These are phyloP conservation scores for Crotalus helleri DNA, from an alignment of 2,113 vertebrate species.

Conservation along the genomic window DNA sequence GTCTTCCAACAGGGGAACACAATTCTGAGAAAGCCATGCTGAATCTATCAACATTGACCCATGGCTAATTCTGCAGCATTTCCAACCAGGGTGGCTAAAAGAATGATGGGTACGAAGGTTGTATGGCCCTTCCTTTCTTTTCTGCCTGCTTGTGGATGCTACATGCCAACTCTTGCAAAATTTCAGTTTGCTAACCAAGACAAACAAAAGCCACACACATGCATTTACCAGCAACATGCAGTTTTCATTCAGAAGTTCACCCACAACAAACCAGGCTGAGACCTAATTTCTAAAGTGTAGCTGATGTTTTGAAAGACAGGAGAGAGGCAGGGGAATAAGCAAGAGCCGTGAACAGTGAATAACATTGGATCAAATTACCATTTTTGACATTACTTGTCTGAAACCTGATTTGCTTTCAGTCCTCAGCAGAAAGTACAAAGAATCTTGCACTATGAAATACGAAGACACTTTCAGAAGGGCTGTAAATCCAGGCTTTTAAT, in stretches of 20 bases:
- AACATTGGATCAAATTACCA: background rate
- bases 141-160: background rate
- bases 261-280: background rate
- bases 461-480: background rate
- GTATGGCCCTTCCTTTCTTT: background rate
- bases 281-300: slow-evolving; percentile 18
- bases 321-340: background rate
- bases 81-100: background rate
- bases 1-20: background rate
- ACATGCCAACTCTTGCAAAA: background rate
- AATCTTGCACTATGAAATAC: background rate
- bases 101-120: background rate
- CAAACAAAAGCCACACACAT: slow-evolving; percentile 18
- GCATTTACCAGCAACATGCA: slow-evolving; percentile 15
- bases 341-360: background rate
- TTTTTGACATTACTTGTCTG: slow-evolving; percentile 1
- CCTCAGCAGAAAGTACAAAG: background rate
- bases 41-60: background rate
- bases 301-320: background rate
- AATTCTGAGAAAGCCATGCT: background rate
- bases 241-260: slow-evolving; percentile 16
- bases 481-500: background rate
- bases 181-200: slow-evolving; percentile 19
- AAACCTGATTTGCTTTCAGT: background rate
- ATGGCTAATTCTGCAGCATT: background rate